Conservation (phyloP, 2,113 vertebrate genomes). For the Eira barbara region DNA sequence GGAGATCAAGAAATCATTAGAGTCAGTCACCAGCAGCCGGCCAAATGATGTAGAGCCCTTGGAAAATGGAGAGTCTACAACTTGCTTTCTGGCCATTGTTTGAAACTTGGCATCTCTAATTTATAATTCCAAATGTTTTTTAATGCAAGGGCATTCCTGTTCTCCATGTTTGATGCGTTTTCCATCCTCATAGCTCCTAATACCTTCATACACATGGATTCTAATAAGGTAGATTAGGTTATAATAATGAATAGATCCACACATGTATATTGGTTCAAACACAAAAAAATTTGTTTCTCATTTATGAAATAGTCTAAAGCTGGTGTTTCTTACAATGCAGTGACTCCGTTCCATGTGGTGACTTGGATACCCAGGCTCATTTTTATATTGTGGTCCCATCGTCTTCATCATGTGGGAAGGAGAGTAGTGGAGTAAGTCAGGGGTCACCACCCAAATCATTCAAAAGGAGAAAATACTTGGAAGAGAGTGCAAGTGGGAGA, state of each 20-base stretch:
- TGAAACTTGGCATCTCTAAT: background rate
- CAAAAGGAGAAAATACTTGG: background rate
- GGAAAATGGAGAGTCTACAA: background rate
- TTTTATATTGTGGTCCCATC: background rate
- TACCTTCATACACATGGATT: background rate
- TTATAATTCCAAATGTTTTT: background rate
- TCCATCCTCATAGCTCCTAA: background rate
- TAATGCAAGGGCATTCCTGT: background rate
- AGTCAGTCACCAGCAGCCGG: background rate
- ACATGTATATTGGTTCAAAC: background rate
- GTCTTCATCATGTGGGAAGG: background rate
- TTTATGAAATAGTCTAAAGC: background rate
- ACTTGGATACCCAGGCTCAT: background rate
- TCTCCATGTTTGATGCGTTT: background rate
- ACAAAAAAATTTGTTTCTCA: background rate
- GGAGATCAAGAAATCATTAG: background rate
- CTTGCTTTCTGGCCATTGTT: background rate
- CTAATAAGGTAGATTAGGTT: background rate
- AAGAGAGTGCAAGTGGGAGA: background rate
- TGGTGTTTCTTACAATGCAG: background rate
- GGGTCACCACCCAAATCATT: background rate
- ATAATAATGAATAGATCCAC: background rate
- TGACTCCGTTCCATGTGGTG: background rate
- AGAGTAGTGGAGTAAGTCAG: background rate
- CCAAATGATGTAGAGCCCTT: background rate